Evolutionary conservation across 2,113 vertebrate species (phyloP), one percentile per base, ranked within the genome.

Genomic region (Pseudorasbora parva): DNA sequence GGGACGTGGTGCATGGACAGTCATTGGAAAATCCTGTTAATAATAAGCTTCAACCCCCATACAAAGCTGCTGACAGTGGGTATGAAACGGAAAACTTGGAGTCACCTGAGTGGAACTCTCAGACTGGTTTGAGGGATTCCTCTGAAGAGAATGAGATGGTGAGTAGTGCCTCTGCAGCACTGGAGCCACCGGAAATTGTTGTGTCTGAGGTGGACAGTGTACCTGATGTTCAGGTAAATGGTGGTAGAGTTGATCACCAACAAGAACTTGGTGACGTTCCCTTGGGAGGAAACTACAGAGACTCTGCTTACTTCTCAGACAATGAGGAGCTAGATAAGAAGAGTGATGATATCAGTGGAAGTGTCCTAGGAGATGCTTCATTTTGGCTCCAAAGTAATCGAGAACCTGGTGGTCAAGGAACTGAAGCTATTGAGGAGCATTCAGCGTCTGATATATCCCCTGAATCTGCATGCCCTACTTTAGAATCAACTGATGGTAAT

Each of bases 21-120:
- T 89, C 93, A n/a, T 83, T 90, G 27, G 88, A 78, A 43, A 77
- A 79, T 90, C 86, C 84, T 49, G 91, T 94, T 23, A 93, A 95
- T 92, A 97, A 97, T 92, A 97, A 97, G 74, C 95, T 95, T 81
- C 83, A 95, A 82, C 96, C 97, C 4, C 97, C 97, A 0, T 97
- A 97, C 89, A 98, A 97, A 90, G 95, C 97, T 37, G 96, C 96
- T 0, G 98, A 99, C 88, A 99, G 98, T 2, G 98, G 98, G 21
- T 99, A 99, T 10, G 98, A 99, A 92, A 99, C 98, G 0, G 98
- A 99, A 92, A 99, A 99, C 91, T 87, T 98, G 81, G 98, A 99
- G 85, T 99, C 98, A 75, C 98, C 98, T 0, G 98, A 99, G 85
- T 99, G 97, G 97, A 98, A 96, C 77, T 96, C 96, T 23, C 97